Base-by-base conservation (phyloP, 2,797 vertebrate genomes). In the Taeniopygia guttata region DNA sequence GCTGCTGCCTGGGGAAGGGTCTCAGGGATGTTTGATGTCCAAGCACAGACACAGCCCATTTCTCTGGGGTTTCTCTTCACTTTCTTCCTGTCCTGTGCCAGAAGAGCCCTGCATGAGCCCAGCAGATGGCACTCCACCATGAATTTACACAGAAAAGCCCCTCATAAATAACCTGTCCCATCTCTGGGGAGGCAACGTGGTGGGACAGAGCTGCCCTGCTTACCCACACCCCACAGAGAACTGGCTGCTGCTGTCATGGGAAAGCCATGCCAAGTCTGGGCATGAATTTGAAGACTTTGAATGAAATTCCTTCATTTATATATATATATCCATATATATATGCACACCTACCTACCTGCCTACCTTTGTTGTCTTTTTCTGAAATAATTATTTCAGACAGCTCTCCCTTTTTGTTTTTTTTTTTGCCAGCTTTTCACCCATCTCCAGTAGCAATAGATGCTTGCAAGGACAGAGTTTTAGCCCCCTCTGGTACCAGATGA, bases 111-210 rank as follows among this genome's bases (percentile, higher is more conserved):
- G 60, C 40, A 12, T 21, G 32, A 48, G 86, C 87, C 95, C 95
- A 97, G 94, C 82, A 97, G 96, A 91, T 96, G 94, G 96, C 94
- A 91, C 93, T 94, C 91, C 86, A 81, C 90, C 38, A 29, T 95
- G 95, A 42, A 80, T 45, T 87, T 68, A 51, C 51, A 23, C 55
- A 0, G 0, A 48, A 79, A 81, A 93, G 55, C 75, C 90, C 89
- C 93, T 90, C 60, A 9, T 17, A 40, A 68, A 32, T n/a, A 63
- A 49, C 25, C 23, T 21, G 29, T 14, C 56, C 40, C 68, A 51
- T 21, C 59, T 46, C 25, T 30, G 27, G 27, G 15, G 13, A 8
- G 22, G 11, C 59, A 52, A 62, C 0, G 3, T 20, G 64, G 7
- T 64, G 69, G 48, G 23, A 23, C 23, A 27, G 64, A 38, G 38